phyloP scores from a whole-genome alignment of 2,797 vertebrate genomes.

The Threskiornis aethiopicus region DNA sequence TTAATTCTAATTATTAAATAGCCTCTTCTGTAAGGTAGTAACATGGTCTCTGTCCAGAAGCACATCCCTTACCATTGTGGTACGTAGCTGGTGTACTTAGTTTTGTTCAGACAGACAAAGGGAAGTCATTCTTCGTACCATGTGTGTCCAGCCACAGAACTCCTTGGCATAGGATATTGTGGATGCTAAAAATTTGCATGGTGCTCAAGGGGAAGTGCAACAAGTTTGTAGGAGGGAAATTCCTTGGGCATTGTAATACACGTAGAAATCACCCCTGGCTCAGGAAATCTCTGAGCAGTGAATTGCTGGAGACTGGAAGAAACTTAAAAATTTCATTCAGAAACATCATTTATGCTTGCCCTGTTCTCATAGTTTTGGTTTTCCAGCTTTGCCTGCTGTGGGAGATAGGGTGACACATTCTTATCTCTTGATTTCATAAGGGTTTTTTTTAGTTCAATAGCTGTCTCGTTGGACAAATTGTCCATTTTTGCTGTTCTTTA shows the following conservation, averaged over 20 bases:
- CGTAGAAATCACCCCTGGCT: background rate
- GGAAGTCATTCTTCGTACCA: background rate
- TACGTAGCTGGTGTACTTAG: background rate
- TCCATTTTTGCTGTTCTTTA: background rate
- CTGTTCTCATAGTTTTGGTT: background rate
- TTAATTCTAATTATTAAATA: background rate
- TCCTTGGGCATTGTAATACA: background rate
- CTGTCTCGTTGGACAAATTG: background rate
- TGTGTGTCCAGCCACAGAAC: background rate
- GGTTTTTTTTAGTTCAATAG: background rate
- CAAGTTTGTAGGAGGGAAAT: background rate
- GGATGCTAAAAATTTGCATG: background rate
- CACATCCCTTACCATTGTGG: background rate
- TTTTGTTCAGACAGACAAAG: background rate
- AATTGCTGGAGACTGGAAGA: background rate
- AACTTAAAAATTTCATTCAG: background rate
- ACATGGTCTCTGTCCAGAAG: background rate
- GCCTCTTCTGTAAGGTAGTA: background rate
- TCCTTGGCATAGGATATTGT: background rate
- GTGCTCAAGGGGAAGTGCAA: background rate
- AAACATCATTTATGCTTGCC: background rate
- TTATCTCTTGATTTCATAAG: background rate
- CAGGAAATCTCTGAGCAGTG: background rate
- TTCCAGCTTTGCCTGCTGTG: background rate
- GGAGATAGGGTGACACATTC: background rate